phyloP scores from a whole-genome alignment of 2,797 vertebrate genomes.

The Mus spretus region DNA sequence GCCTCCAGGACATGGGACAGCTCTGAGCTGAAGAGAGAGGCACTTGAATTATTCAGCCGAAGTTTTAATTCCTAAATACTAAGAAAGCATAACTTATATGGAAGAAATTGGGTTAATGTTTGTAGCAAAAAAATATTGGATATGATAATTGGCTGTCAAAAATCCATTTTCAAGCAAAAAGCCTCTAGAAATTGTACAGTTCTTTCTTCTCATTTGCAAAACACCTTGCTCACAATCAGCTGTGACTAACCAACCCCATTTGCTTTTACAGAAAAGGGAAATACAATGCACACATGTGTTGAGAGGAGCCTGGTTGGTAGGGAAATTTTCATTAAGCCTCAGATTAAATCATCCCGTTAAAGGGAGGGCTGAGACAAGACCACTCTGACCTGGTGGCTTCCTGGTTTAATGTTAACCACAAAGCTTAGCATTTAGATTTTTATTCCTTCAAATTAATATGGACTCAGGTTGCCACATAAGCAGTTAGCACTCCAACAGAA shows the following conservation, averaged over 20 bases:
- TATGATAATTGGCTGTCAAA: slow-evolving; percentile 4
- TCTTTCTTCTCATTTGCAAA: neutral
- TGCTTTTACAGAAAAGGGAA: neutral
- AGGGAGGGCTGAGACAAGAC: neutral
- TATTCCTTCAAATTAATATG: neutral
- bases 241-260: neutral
- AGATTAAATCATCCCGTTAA: neutral
- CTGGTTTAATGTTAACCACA: slow-evolving; percentile 9
- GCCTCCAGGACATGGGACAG: neutral
- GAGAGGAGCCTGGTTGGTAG: neutral
- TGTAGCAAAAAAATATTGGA: neutral
- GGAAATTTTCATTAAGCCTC: neutral
- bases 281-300: neutral
- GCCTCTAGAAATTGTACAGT: neutral
- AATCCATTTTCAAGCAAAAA: neutral
- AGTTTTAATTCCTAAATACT: slow-evolving; percentile 11
- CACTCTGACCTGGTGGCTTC: neutral
- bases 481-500: neutral
- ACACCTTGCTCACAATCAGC: neutral
- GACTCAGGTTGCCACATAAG: neutral
- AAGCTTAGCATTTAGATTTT: slow-evolving; percentile 6
- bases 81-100: neutral
- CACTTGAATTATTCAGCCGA: neutral
- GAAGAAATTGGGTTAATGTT: neutral
- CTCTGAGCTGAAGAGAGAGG: neutral